Base-by-base conservation (phyloP, 2,113 vertebrate species). In the Stigmatopora nigra region DNA sequence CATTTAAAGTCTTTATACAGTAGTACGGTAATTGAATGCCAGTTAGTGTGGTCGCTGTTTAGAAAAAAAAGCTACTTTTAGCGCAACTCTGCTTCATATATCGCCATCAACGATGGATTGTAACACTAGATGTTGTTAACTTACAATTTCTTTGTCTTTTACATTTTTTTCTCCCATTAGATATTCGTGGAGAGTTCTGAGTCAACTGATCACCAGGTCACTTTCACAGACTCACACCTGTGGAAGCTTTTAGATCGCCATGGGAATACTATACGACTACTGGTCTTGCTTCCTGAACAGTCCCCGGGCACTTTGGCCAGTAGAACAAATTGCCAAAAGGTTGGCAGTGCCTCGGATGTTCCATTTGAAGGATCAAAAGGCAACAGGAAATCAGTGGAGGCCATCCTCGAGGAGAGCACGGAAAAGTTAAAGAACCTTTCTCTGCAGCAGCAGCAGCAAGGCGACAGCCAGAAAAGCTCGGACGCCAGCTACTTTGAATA, bases 191-290 rank as follows among this genome's bases (percentile, higher is more conserved):
- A 99, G 85, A 99, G 97, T 88, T 99, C 95, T 0, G 93, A 97
- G 75, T 92, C 92, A 1, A 64, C 83, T 12, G 97, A 99, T 88
- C 89, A 89, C 72, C 93, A 97, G 19, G 78, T 91, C 79, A 70
- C 89, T 0, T 99, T 99, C 73, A 91, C 93, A 1, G 96, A 98
- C 63, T 99, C 96, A 4, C 90, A 93, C 65, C 83, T 99, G 47
- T 99, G 96, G 97, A 98, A 93, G 78, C 92, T 98, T 15, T 68
- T 99, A 86, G 97, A 99, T 87, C 95, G 95, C 20, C 95, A 99
- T 5, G 95, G 94, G 35, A 99, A 99, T 83, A 99, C 96, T 7
- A 99, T 99, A 88, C 89, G 93, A 66, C 91, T 99, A 1, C 91
- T 93, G 72, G 90, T 99, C 67, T 90, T 93, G 1, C 82, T 99